Conservation (phyloP, 92 coral and sea anemone species). For the Palythoa grandiflora region DNA sequence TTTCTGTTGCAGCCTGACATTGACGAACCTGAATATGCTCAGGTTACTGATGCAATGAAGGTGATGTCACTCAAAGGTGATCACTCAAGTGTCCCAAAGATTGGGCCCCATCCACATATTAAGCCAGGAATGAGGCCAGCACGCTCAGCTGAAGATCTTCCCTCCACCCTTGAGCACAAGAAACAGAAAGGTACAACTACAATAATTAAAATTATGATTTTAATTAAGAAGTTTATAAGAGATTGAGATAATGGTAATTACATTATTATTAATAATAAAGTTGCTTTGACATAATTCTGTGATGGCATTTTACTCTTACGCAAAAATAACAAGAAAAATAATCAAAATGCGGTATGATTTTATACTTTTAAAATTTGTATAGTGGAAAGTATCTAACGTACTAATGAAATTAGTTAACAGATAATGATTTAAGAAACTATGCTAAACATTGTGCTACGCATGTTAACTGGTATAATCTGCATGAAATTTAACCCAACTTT, state of each 20-base stretch:
- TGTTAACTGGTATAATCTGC: background rate
- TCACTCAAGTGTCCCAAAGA: background rate
- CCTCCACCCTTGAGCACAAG: constrained; percentile 4
- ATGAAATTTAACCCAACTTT: background rate
- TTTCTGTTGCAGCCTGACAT: constrained; percentile 30
- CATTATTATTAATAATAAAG: no score
- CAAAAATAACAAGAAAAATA: background rate
- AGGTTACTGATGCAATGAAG: constrained; percentile 14
- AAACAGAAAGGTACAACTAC: background rate
- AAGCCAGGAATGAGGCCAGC: constrained; percentile 28
- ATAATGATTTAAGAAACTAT: no score
- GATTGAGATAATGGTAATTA: no score
- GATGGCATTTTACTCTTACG: background rate
- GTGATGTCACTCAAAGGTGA: constrained; percentile 17
- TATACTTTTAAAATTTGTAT: background rate
- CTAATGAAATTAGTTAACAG: background rate
- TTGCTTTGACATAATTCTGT: no score
- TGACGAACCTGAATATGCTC: constrained; percentile 36
- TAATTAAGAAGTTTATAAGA: background rate
- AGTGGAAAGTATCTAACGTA: background rate
- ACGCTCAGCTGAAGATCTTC: constrained; percentile 32
- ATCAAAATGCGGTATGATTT: background rate
- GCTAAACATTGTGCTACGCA: background rate
- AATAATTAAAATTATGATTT: background rate
- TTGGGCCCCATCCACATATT: constrained; percentile 3